These are phyloP conservation scores for Cecidostiba fungosa DNA, from an alignment of 2,888 invertebrate genomes.

Conservation along the genomic window DNA sequence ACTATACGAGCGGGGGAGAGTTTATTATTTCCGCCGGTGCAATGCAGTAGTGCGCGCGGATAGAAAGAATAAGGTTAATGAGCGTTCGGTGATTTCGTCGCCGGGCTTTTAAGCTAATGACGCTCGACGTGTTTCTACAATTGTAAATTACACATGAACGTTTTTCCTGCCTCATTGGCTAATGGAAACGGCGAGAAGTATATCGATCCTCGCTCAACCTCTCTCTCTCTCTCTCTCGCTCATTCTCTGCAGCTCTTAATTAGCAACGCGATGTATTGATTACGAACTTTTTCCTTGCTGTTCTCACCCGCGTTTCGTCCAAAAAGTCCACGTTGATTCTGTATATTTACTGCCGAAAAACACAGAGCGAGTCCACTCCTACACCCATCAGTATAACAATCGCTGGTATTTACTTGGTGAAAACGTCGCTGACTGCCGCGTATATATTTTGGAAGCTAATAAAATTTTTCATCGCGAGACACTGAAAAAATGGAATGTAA, in stretches of 20 bases:
- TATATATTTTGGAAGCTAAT: too few relatives aligned
- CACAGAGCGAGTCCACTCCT: too few relatives aligned
- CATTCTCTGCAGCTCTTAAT: not conserved
- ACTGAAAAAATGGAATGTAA: too few relatives aligned
- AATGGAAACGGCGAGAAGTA: constrained; percentile 39
- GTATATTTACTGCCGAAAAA: too few relatives aligned
- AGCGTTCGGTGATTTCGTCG: constrained; percentile 33
- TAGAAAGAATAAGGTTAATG: constrained; percentile 48
- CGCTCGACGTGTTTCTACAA: constrained; percentile 27
- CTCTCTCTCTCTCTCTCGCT: not conserved
- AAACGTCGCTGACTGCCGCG: too few relatives aligned
- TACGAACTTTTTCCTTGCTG: not conserved
- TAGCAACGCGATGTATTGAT: constrained; percentile 1
- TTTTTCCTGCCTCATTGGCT: constrained; percentile 27
- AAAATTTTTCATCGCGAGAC: too few relatives aligned
- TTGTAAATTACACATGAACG: constrained; percentile 43
- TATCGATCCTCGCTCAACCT: not conserved
- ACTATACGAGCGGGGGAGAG: not conserved
- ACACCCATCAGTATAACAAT: too few relatives aligned
- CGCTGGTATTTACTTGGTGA: too few relatives aligned
- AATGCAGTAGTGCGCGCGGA: not conserved
- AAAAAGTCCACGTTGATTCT: too few relatives aligned
- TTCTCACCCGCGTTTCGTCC: not conserved
- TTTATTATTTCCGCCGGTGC: constrained; percentile 6
- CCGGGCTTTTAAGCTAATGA: constrained; percentile 57